Conservation (phyloP, 2,797 vertebrate species). For the Petrocephalus sullivani region DNA sequence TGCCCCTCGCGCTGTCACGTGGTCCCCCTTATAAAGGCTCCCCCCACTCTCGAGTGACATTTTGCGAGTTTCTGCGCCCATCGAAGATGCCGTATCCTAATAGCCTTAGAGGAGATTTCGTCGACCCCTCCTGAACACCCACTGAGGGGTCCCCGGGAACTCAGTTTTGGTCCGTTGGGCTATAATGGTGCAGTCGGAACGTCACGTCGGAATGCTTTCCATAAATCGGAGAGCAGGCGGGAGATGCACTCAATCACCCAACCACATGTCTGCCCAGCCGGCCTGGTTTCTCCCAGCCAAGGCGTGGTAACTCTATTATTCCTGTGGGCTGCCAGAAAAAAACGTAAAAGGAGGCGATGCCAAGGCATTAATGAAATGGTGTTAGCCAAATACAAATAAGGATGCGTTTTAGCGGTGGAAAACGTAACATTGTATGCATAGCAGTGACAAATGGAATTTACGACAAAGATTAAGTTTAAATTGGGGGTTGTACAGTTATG, state of each 20-base stretch:
- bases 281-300: conserved; percentile 26
- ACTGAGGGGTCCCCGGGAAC: conserved; percentile 24
- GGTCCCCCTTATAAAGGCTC: background rate
- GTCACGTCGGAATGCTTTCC: conserved; percentile 38
- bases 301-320: conserved; percentile 46
- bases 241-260: conserved; percentile 43
- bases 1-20: background rate
- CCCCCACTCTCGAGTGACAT: background rate
- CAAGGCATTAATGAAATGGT: conserved; percentile 35
- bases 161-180: background rate
- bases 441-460: conserved; percentile 41
- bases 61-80: background rate
- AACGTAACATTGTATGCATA: conserved; percentile 15
- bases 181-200: background rate
- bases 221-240: conserved; percentile 40
- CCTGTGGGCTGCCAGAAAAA: conserved; percentile 38
- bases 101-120: conserved; percentile 38
- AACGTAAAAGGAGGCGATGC: conserved; percentile 37
- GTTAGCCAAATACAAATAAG: conserved; percentile 53
- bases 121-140: conserved; percentile 35
- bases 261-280: conserved; percentile 38
- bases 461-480: conserved; percentile 57
- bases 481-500: conserved; percentile 45
- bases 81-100: conserved; percentile 35
- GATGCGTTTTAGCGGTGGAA: conserved; percentile 49